Evolutionary conservation across 2,888 invertebrate species (phyloP).

Genomic region (Nemapogon koenigi): DNA sequence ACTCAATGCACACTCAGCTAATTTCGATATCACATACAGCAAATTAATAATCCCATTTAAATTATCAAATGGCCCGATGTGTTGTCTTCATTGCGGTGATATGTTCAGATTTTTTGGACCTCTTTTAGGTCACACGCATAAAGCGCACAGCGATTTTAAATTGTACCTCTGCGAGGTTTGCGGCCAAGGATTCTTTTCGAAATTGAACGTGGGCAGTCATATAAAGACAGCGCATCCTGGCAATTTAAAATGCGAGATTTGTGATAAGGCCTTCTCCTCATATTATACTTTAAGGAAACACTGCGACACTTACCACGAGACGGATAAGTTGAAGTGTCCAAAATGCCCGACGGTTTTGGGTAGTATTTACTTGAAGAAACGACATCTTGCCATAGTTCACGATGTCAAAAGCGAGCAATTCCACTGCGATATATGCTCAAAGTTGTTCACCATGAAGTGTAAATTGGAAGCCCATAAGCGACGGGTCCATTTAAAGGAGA

Average conservation of each 20-base stretch:
- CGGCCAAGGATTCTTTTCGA: constrained; percentile 37
- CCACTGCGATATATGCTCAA: constrained; percentile 35
- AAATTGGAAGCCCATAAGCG: constrained; percentile 33
- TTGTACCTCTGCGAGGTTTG: constrained; percentile 33
- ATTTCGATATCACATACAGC: constrained; percentile 17
- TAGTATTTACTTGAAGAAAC: constrained; percentile 34
- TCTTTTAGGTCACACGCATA: constrained; percentile 27
- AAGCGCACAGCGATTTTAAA: constrained; percentile 26
- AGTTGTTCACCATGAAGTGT: constrained; percentile 32
- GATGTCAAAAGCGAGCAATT: constrained; percentile 36
- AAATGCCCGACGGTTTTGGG: constrained; percentile 35
- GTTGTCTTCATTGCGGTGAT: constrained; percentile 30
- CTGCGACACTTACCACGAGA: constrained; percentile 5
- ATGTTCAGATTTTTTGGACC: constrained; percentile 31
- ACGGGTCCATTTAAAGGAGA: constrained; percentile 39
- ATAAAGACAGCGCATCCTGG: constrained; percentile 27
- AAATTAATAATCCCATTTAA: constrained; percentile 24
- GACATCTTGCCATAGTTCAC: constrained; percentile 38
- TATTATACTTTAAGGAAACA: constrained; percentile 7
- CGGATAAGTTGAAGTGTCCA: constrained; percentile 26
- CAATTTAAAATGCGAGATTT: constrained; percentile 20
- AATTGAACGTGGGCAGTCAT: constrained; percentile 32
- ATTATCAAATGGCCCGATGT: constrained; percentile 27
- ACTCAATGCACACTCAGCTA: constrained; percentile 19
- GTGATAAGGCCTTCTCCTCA: constrained; percentile 15